These are phyloP conservation scores for Dasypogon diadema DNA, from an alignment of 2,888 invertebrate genomes.

Conservation along the genomic window DNA sequence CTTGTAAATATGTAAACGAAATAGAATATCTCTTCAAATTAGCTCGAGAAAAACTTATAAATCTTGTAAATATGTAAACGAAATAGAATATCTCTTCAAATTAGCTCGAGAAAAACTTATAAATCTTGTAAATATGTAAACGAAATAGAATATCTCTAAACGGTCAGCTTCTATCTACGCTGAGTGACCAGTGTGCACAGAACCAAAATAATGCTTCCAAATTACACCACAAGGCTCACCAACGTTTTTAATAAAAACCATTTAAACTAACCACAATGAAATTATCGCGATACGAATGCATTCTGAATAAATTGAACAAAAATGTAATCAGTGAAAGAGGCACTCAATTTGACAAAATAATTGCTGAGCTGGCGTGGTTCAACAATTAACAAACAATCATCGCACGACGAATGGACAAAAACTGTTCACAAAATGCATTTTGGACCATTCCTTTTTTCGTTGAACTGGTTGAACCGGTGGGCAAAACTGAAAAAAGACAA, in stretches of 20 bases:
- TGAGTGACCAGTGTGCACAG: no score
- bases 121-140: no score
- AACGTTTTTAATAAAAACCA: background rate
- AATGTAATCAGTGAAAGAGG: conserved; percentile 44
- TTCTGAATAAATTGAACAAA: conserved; percentile 40
- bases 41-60: no score
- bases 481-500: background rate
- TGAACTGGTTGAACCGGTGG: background rate
- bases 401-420: conserved; percentile 19
- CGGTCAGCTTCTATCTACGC: no score
- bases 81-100: no score
- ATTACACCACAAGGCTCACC: no score
- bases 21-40: no score
- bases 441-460: conserved; percentile 4
- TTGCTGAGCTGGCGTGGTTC: conserved; percentile 23
- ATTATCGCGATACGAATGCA: conserved; percentile 10
- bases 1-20: no score
- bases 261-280: conserved; percentile 31
- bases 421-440: conserved; percentile 33
- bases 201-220: no score
- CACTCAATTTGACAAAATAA: conserved; percentile 38
- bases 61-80: no score
- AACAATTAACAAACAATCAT: conserved; percentile 41
- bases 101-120: no score
- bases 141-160: no score